Evolutionary conservation across 2,888 invertebrate genomes (phyloP).

Genomic region (Punctoribates punctum): DNA sequence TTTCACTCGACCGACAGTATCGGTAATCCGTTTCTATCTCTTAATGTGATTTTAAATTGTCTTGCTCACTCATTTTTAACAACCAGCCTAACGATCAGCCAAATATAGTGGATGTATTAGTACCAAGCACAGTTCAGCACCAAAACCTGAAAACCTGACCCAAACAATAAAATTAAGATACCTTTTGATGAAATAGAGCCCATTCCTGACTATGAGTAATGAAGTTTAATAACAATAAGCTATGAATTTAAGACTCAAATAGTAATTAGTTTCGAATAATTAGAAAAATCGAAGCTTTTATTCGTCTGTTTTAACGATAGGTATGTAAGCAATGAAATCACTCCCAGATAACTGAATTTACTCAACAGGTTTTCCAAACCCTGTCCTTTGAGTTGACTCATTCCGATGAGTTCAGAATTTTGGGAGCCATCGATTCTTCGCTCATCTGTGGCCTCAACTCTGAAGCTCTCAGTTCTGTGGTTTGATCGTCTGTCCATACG

Average conservation of each 20-base stretch:
- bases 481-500: no score
- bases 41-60: no score
- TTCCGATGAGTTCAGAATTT: not conserved
- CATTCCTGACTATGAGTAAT: not conserved
- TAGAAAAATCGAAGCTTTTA: constrained; percentile 26
- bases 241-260: not conserved
- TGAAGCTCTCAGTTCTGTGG: no score
- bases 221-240: not conserved
- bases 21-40: no score
- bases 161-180: no score
- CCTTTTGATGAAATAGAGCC: no score
- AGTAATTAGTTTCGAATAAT: constrained; percentile 15
- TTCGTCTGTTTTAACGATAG: not conserved
- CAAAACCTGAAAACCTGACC: no score
- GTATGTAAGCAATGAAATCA: not conserved
- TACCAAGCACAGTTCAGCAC: no score
- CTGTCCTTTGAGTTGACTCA: not conserved
- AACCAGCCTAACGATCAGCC: no score
- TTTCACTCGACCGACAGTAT: no score
- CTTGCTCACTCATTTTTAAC: no score
- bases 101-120: no score
- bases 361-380: not conserved
- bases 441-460: not conserved
- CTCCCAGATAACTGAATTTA: not conserved
- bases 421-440: not conserved